These are phyloP conservation scores for Drosophila eohydei DNA, from an alignment of 2,888 invertebrate species.

Conservation along the genomic window DNA sequence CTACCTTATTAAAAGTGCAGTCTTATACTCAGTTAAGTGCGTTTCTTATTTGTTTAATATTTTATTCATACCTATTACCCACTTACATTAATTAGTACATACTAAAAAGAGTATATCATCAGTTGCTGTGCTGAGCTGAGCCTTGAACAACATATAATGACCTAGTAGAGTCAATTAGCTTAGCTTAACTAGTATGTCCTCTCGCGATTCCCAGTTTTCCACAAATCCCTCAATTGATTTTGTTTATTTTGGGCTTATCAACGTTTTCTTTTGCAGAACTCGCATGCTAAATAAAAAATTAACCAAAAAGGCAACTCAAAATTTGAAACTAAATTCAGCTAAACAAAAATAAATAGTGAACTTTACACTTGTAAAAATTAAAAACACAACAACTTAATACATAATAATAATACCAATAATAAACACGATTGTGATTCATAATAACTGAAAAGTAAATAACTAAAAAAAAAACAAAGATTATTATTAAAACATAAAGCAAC, in stretches of 20 bases:
- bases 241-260: slow-evolving; percentile 76
- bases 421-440: slow-evolving; percentile 67
- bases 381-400: slow-evolving; percentile 44
- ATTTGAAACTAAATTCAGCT: slow-evolving; percentile 62
- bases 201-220: slow-evolving; percentile 5
- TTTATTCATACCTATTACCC: background rate
- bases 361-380: slow-evolving; percentile 52
- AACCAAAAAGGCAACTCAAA: slow-evolving; percentile 60
- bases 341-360: slow-evolving; percentile 63
- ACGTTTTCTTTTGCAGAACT: slow-evolving; percentile 78
- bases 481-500: slow-evolving; percentile 40
- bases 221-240: slow-evolving; percentile 61
- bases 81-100: background rate
- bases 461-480: slow-evolving; percentile 31
- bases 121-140: slow-evolving; percentile 33
- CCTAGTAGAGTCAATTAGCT: background rate
- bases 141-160: background rate
- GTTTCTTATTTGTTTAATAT: slow-evolving; percentile 2
- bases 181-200: slow-evolving; percentile 20
- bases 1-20: slow-evolving; percentile 10
- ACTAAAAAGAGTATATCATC: background rate
- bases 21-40: background rate
- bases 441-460: slow-evolving; percentile 38
- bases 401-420: slow-evolving; percentile 28
- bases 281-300: slow-evolving; percentile 69